Conservation (phyloP, 2,888 invertebrate genomes). For the Oscheius sp. region DNA sequence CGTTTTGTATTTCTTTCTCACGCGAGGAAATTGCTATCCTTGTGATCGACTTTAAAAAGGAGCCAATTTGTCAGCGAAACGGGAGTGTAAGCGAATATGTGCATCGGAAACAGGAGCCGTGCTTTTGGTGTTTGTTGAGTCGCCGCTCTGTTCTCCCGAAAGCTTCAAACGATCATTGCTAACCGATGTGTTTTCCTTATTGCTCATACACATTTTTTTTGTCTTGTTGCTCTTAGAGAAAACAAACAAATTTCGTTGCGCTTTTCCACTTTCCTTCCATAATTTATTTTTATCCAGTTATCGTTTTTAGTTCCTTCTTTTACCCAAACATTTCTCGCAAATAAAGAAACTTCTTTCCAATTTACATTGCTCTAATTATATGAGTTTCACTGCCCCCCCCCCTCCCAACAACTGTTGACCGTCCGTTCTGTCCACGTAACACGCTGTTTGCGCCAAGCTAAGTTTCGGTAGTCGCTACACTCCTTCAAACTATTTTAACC, state of each 20-base stretch:
- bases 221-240: neutral
- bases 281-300: neutral
- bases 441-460: slow-evolving; percentile 29
- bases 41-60: neutral
- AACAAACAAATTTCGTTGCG: neutral
- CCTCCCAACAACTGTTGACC: slow-evolving; percentile 9
- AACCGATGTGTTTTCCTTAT: neutral
- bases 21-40: neutral
- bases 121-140: slow-evolving; percentile 21
- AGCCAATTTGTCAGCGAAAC: slow-evolving; percentile 3
- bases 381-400: too few relatives aligned
- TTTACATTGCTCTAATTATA: too few relatives aligned
- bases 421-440: slow-evolving; percentile 26
- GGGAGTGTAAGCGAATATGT: slow-evolving; percentile 22
- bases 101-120: slow-evolving; percentile 25
- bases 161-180: neutral
- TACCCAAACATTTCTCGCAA: too few relatives aligned
- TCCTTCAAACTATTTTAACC: slow-evolving; percentile 16
- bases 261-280: neutral
- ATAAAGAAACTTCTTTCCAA: too few relatives aligned
- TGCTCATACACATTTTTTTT: neutral
- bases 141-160: slow-evolving; percentile 2
- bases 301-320: too few relatives aligned
- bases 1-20: neutral
- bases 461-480: neutral